Evolutionary conservation across 2,888 invertebrate species (phyloP).

Genomic region (Lissonota sp.): DNA sequence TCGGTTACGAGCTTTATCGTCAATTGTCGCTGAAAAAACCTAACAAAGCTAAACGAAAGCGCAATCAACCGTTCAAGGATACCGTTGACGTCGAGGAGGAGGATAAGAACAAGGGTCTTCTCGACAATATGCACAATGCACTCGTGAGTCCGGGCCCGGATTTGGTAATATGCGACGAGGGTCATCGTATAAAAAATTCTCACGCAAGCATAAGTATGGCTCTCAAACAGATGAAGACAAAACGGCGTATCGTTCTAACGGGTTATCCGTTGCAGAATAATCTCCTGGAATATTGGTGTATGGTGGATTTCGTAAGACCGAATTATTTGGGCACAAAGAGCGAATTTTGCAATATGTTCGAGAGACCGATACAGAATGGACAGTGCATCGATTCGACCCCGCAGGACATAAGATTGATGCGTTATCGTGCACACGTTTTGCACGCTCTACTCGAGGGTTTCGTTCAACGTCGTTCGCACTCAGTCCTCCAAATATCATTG

Average conservation of each 20-base stretch:
- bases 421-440: constrained; percentile 97
- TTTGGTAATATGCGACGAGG: constrained; percentile 97
- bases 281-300: constrained; percentile 98
- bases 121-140: constrained; percentile 93
- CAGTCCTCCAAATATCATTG: constrained; percentile 95
- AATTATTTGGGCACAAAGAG: constrained; percentile 98
- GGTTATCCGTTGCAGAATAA: constrained; percentile 99
- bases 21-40: constrained; percentile 92
- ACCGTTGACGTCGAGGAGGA: constrained; percentile 86
- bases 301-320: constrained; percentile 99
- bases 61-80: constrained; percentile 84
- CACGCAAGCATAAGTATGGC: constrained; percentile 98
- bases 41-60: constrained; percentile 87
- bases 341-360: constrained; percentile 99
- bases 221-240: constrained; percentile 96
- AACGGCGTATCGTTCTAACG: constrained; percentile 97
- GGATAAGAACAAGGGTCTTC: constrained; percentile 89
- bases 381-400: constrained; percentile 99
- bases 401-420: constrained; percentile 96
- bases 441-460: constrained; percentile 97
- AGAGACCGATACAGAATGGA: constrained; percentile 98
- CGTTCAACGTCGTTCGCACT: constrained; percentile 97
- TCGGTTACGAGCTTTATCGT: constrained; percentile 98
- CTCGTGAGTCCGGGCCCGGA: constrained; percentile 97
- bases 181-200: constrained; percentile 98